Evolutionary conservation across 2,888 invertebrate species (phyloP).

Genomic region (Eustalomyia histrio): DNA sequence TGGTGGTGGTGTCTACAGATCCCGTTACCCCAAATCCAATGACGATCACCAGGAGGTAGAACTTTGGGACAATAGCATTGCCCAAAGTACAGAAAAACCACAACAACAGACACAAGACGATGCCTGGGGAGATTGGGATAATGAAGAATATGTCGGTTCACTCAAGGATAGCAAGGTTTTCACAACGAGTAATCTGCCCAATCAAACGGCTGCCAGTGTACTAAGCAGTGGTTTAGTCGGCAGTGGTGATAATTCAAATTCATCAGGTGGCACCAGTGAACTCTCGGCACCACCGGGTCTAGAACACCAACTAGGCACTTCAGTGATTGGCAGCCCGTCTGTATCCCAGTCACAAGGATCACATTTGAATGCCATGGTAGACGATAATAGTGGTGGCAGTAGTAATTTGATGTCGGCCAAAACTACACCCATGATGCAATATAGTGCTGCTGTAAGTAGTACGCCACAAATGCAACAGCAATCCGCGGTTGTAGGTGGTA

Average conservation of each 20-base stretch:
- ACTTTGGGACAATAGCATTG: slow-evolving; percentile 82
- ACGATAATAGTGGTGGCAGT: slow-evolving; percentile 72
- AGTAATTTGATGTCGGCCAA: slow-evolving; percentile 66
- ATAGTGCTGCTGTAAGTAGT: slow-evolving; percentile 74
- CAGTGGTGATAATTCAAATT: slow-evolving; percentile 56
- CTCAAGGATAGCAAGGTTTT: slow-evolving; percentile 96
- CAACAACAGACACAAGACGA: slow-evolving; percentile 77
- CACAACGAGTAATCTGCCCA: slow-evolving; percentile 83
- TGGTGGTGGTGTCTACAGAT: slow-evolving; percentile 72
- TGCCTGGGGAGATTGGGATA: slow-evolving; percentile 89
- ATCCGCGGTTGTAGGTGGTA: slow-evolving; percentile 38
- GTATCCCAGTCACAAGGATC: slow-evolving; percentile 70
- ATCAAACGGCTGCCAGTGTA: slow-evolving; percentile 75
- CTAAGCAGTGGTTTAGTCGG: slow-evolving; percentile 69
- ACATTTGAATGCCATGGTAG: slow-evolving; percentile 74
- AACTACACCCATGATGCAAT: slow-evolving; percentile 74
- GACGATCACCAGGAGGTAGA: slow-evolving; percentile 80
- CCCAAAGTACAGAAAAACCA: slow-evolving; percentile 78
- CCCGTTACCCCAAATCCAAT: slow-evolving; percentile 74
- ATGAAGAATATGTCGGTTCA: slow-evolving; percentile 96
- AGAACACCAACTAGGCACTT: slow-evolving; percentile 77
- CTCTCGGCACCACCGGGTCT: slow-evolving; percentile 79
- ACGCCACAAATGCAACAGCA: slow-evolving; percentile 66
- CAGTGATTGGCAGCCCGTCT: slow-evolving; percentile 65
- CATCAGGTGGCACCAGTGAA: slow-evolving; percentile 66